Conservation (phyloP, 2,888 invertebrate species). For the Agonopterix subpropinquella region DNA sequence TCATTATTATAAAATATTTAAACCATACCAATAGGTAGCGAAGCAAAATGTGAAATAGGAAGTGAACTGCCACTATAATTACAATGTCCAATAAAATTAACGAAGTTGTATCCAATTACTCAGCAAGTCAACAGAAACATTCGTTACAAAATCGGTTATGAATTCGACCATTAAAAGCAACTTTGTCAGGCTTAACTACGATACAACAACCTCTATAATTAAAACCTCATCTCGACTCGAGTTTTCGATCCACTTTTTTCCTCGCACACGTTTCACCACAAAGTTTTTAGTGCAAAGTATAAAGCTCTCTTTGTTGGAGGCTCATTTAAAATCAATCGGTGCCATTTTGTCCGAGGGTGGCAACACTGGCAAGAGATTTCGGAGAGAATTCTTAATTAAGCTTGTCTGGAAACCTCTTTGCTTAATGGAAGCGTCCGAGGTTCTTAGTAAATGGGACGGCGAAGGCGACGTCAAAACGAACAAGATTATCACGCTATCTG, state of each 20-base stretch:
- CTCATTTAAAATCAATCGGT: constrained; percentile 72
- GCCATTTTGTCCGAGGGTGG: constrained; percentile 56
- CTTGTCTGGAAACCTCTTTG: constrained; percentile 61
- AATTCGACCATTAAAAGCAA: constrained; percentile 1
- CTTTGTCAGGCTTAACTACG: neutral
- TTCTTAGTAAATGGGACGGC: constrained; percentile 54
- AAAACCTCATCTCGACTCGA: constrained; percentile 21
- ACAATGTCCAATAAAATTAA: too few species aligned
- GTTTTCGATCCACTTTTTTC: constrained; percentile 18
- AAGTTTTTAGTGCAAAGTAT: constrained; percentile 50
- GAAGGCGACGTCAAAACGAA: constrained; percentile 40
- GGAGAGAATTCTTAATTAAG: constrained; percentile 73
- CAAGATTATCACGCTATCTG: constrained; percentile 33
- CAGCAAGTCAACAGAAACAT: too few species aligned
- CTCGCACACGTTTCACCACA: constrained; percentile 32
- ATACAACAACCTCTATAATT: constrained; percentile 13
- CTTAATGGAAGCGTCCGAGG: constrained; percentile 64
- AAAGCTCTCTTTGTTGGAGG: constrained; percentile 49
- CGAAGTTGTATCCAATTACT: too few species aligned
- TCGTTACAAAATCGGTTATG: neutral
- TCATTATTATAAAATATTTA: too few species aligned
- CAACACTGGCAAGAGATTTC: constrained; percentile 48
- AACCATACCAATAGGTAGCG: too few species aligned
- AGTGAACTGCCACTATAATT: too few species aligned
- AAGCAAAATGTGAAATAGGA: too few species aligned